Evolutionary conservation across 2,888 invertebrate species (phyloP).

Genomic region (Eupithecia subumbrata): DNA sequence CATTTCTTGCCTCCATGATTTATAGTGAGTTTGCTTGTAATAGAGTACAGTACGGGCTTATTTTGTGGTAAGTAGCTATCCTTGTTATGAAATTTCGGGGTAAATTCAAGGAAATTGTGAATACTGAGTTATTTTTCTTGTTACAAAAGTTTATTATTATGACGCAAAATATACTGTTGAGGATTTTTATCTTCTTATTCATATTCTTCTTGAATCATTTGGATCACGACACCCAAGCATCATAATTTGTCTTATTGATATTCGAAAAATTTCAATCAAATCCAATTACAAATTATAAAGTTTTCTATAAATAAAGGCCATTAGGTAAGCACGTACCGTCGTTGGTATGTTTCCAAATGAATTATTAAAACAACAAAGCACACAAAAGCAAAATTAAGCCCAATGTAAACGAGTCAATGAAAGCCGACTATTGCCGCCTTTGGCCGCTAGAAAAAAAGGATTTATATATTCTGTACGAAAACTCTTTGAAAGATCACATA

Average conservation of each 20-base stretch:
- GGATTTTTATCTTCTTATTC: not conserved
- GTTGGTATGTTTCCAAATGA: constrained; percentile 15
- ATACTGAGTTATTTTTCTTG: not conserved
- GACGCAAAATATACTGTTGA: not conserved
- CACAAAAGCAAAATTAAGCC: constrained; percentile 16
- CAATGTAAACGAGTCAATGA: not conserved
- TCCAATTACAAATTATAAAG: not conserved
- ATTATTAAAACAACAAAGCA: constrained; percentile 30
- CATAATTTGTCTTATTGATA: not conserved
- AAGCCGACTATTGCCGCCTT: not conserved
- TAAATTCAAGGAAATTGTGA: constrained; percentile 17
- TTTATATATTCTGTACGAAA: not conserved
- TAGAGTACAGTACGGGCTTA: constrained; percentile 27
- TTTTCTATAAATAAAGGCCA: not conserved
- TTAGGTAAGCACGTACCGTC: not conserved
- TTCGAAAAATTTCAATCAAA: not conserved
- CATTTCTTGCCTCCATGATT: constrained; percentile 34
- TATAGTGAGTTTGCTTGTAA: constrained; percentile 34
- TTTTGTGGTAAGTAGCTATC: constrained; percentile 13
- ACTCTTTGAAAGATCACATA: not conserved
- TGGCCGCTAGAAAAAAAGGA: not conserved
- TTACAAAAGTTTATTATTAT: not conserved
- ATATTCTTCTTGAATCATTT: no score
- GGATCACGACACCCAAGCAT: not conserved
- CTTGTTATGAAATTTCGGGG: constrained; percentile 28